Conservation (phyloP, 2,113 vertebrate species). For the Talpa occidentalis region DNA sequence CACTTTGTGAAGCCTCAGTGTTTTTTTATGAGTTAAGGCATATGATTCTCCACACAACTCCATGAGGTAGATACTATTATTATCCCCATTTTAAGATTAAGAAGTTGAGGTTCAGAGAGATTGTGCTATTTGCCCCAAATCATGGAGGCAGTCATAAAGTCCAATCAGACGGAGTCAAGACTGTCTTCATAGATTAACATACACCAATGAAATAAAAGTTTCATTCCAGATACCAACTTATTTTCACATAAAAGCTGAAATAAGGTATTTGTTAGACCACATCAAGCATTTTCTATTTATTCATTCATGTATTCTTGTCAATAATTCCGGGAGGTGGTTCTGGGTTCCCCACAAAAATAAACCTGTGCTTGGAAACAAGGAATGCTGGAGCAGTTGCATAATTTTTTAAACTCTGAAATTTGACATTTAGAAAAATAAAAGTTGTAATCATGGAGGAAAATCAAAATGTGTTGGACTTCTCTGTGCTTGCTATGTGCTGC, state of each 20-base stretch:
- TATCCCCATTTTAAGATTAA: not conserved
- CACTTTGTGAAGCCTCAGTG: not conserved
- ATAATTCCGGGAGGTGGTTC: not conserved
- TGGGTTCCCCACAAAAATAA: not conserved
- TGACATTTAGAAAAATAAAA: slow-evolving; percentile 46
- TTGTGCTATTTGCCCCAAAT: not conserved
- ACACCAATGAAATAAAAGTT: not conserved
- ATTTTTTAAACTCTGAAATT: not conserved
- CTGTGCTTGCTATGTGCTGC: not conserved
- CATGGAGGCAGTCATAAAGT: not conserved
- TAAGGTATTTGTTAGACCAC: not conserved
- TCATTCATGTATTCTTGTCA: not conserved
- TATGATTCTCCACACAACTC: not conserved
- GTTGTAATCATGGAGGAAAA: not conserved
- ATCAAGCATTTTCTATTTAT: not conserved
- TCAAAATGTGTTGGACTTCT: not conserved
- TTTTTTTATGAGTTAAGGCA: not conserved
- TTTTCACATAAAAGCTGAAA: not conserved
- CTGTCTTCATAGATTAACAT: not conserved
- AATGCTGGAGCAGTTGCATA: not conserved
- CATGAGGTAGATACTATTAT: not conserved
- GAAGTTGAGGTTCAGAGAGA: not conserved
- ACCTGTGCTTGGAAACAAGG: not conserved
- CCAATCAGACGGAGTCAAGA: not conserved
- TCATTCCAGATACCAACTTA: not conserved